A percentile compares a stretch with the other conserved stretches of the same genome.
Evolutionary conservation across 2,113 vertebrate genomes (phyloP).

Genomic region (Pelmatolapia mariae): DNA sequence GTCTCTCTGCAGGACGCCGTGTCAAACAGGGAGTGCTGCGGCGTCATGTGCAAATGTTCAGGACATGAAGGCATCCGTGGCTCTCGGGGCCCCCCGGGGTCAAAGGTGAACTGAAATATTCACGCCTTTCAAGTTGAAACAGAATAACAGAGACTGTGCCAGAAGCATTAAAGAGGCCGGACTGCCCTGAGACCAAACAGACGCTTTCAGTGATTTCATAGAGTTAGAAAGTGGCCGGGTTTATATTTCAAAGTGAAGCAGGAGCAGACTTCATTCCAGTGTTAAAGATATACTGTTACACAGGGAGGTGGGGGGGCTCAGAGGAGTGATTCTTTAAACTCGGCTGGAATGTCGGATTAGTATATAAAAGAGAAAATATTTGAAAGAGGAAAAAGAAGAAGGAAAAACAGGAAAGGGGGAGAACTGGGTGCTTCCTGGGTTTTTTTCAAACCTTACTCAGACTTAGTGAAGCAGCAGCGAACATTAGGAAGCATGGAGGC

Average conservation of each 20-base stretch:
- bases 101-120: conserved; percentile 70
- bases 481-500: background rate
- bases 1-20: conserved; percentile 60
- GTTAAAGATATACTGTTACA: background rate
- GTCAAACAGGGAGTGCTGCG: conserved; percentile 79
- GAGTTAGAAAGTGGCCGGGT: background rate
- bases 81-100: conserved; percentile 58
- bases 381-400: background rate
- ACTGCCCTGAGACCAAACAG: background rate
- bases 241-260: background rate
- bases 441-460: background rate
- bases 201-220: background rate
- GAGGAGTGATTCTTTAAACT: background rate
- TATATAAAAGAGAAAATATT: background rate
- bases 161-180: background rate
- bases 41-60: conserved; percentile 75
- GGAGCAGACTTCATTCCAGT: background rate
- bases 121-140: background rate
- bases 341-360: background rate
- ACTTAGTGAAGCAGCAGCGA: background rate
- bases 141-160: background rate
- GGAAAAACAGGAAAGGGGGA: background rate
- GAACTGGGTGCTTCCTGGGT: background rate
- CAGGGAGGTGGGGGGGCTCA: background rate
- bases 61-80: conserved; percentile 77